phyloP scores from a whole-genome alignment of 2,797 vertebrate species.

The Lophius americanus region DNA sequence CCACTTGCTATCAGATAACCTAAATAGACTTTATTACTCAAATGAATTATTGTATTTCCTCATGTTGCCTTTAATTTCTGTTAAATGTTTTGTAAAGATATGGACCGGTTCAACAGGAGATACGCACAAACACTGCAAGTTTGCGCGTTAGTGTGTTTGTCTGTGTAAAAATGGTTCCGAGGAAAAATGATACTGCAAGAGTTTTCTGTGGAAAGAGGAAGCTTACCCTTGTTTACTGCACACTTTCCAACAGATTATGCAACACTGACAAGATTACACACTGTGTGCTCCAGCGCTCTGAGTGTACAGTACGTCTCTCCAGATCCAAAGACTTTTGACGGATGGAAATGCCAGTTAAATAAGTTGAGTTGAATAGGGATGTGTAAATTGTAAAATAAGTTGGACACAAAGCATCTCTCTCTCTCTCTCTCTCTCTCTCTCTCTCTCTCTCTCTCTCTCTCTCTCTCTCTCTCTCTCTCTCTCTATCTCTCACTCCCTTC shows the following conservation, averaged over 20 bases:
- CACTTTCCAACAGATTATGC: slow-evolving; percentile 53
- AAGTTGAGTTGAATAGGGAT: no score
- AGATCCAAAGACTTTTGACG: slow-evolving; percentile 24
- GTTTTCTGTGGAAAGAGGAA: slow-evolving; percentile 55
- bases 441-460: background rate
- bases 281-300: slow-evolving; percentile 11
- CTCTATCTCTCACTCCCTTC: slow-evolving; percentile 6
- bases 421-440: background rate
- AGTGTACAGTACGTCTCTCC: background rate
- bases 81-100: no score
- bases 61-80: no score
- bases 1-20: no score
- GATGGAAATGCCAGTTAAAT: background rate
- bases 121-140: background rate
- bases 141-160: background rate
- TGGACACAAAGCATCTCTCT: no score
- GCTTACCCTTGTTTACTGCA: slow-evolving; percentile 66
- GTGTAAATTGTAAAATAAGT: no score
- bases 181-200: slow-evolving; percentile 23
- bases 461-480: slow-evolving; percentile 5
- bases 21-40: no score
- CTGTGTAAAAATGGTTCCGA: slow-evolving; percentile 13
- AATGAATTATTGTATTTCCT: no score
- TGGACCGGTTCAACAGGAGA: no score
- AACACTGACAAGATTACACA: slow-evolving; percentile 47